Evolutionary conservation across 1,140 invertebrate species (phyloP), one percentile per base, ranked within the genome.

Genomic region (Diorhabda elongata): DNA sequence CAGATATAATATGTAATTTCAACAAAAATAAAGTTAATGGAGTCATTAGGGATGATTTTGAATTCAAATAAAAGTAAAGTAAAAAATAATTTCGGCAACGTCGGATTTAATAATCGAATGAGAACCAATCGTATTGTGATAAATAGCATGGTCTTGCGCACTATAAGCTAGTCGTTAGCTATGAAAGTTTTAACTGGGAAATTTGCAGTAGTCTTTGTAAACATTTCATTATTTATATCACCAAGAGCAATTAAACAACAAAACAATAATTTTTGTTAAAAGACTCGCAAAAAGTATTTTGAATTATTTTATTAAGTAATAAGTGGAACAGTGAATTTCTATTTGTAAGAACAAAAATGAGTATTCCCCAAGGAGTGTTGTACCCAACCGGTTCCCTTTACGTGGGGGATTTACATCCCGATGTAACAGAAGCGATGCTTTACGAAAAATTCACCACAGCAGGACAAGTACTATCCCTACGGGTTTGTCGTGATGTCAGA

Each of bases 401-500:
- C 82, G 98, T 99, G 74, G 98, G 98, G 73, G 98, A 99, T 85
- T 86, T 99, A 66, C 95, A 99, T 83, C 90, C 92, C 44, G 97
- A 99, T 82, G 96, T 99, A 68, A 99, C 96, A 71, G 98, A 99
- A 84, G 96, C 97, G 74, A 95, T 97, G 91, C 90, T 99, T 76
- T 99, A 99, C 84, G 97, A 99, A 81, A 99, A 99, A 85, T 99
- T 99, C 85, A 98, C 95, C 66, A 91, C 92, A 72, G 95, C 95
- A 80, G 98, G 98, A 70, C 96, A 96, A 69, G 96, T 99, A 58
- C 95, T 99, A 59, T 99, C 97, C 59, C 98, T 99, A 82, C 90
- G 98, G 76, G 96, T 99, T 26, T 99, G 98, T 82, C 89, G 98
- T 74, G 98, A 99, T 84, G 91, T 98, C 85, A 92, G 98, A 76